These are phyloP conservation scores for Harpalus rubripes DNA, from an alignment of 2,888 invertebrate genomes.

Conservation along the genomic window DNA sequence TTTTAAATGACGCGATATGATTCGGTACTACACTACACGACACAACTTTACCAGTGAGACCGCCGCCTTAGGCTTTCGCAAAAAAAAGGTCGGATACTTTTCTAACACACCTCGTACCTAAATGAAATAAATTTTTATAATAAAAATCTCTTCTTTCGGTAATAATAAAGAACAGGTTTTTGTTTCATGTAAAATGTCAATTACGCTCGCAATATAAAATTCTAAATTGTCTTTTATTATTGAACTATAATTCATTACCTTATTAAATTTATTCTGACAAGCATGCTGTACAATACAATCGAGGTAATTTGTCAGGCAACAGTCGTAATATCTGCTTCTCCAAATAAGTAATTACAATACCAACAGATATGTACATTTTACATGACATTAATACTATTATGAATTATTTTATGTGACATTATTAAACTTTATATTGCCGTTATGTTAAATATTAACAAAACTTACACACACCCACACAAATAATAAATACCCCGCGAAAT, in stretches of 20 bases:
- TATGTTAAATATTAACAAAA: slow-evolving; percentile 5
- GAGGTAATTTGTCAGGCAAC: not conserved
- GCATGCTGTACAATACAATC: not conserved
- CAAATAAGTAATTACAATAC: slow-evolving; percentile 7
- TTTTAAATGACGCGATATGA: too few species aligned
- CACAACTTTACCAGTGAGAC: too few species aligned
- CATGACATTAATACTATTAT: slow-evolving; percentile 15
- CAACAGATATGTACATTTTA: not conserved
- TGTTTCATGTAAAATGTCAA: not conserved
- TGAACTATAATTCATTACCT: not conserved
- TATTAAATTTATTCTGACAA: not conserved
- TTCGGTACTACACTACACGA: too few species aligned
- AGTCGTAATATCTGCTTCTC: not conserved
- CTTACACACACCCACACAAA: slow-evolving; percentile 15
- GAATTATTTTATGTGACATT: slow-evolving; percentile 31
- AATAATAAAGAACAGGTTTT: too few species aligned
- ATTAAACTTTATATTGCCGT: slow-evolving; percentile 23
- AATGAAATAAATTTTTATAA: too few species aligned
- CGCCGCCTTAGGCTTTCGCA: too few species aligned
- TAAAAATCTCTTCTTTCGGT: too few species aligned
- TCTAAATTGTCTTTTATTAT: not conserved
- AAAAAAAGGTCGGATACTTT: too few species aligned
- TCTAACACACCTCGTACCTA: too few species aligned
- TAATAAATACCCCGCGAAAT: slow-evolving; percentile 15
- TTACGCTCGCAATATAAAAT: not conserved